Evolutionary conservation across 2,888 invertebrate genomes (phyloP).

Genomic region (Epinotia ramella): DNA sequence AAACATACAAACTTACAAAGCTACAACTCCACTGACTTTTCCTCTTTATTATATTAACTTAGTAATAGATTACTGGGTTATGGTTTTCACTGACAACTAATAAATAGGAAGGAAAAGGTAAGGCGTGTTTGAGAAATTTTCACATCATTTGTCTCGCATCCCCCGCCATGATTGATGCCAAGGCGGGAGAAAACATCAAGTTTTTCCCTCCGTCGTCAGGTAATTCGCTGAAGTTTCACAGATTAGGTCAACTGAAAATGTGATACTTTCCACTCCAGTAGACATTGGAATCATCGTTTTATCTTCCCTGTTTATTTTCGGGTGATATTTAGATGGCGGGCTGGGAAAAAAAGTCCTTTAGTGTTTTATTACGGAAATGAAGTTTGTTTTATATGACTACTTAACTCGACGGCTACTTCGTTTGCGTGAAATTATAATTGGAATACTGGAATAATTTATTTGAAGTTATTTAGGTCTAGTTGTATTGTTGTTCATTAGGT

Average conservation of each 20-base stretch:
- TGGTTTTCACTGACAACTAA: conserved; percentile 32
- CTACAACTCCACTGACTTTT: background rate
- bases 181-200: conserved; percentile 47
- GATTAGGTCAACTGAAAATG: conserved; percentile 46
- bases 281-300: conserved; percentile 32
- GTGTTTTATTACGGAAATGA: too few species aligned
- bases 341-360: too few species aligned
- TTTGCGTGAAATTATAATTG: too few species aligned
- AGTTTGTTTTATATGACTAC: too few species aligned
- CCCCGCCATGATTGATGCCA: conserved; percentile 52
- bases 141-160: conserved; percentile 54
- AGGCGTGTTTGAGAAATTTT: conserved; percentile 52
- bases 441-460: too few species aligned
- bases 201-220: conserved; percentile 48
- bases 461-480: too few species aligned
- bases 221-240: conserved; percentile 49
- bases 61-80: conserved; percentile 22
- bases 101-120: conserved; percentile 42
- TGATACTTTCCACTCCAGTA: conserved; percentile 45
- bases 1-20: background rate
- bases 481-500: too few species aligned
- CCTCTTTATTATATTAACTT: background rate
- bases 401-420: too few species aligned
- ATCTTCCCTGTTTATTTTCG: conserved; percentile 24
- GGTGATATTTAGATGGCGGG: background rate